Conservation (phyloP, 2,888 invertebrate species). For the Labia minor region DNA sequence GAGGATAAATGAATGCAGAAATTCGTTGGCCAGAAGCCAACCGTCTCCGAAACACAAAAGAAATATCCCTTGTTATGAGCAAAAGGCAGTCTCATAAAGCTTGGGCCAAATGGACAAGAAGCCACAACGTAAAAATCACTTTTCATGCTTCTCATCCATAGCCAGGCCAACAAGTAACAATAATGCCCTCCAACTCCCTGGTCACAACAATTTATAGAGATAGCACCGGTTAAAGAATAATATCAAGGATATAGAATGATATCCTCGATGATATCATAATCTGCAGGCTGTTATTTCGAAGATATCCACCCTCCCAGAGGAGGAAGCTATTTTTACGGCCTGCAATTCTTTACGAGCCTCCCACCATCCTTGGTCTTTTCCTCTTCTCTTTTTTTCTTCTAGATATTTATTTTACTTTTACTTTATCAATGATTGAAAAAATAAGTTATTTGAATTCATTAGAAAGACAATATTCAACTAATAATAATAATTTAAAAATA, state of each 20-base stretch:
- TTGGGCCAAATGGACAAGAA: constrained; percentile 6
- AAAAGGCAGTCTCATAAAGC: not conserved
- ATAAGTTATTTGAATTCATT: not conserved
- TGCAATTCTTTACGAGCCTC: not conserved
- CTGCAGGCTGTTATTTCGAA: constrained; percentile 7
- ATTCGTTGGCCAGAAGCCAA: not conserved
- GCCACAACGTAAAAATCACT: constrained; percentile 8
- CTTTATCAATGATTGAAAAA: no score
- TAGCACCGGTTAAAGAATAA: constrained; percentile 7
- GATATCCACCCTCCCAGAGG: not conserved
- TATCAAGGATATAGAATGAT: constrained; percentile 13
- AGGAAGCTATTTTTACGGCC: not conserved
- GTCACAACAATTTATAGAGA: constrained; percentile 13
- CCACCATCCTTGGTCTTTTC: not conserved
- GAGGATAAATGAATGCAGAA: not conserved
- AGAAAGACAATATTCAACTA: not conserved
- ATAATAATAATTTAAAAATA: not conserved
- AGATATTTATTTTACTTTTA: not conserved
- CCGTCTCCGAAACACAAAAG: not conserved
- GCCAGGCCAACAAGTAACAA: not conserved
- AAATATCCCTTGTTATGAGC: not conserved
- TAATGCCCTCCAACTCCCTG: constrained; percentile 13
- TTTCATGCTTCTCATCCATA: not conserved
- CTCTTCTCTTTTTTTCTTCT: not conserved
- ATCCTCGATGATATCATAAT: constrained; percentile 8